Evolutionary conservation across 2,888 invertebrate species (phyloP), one percentile per base, ranked within the genome.

Genomic region (Pristionchus fissidentatus): DNA sequence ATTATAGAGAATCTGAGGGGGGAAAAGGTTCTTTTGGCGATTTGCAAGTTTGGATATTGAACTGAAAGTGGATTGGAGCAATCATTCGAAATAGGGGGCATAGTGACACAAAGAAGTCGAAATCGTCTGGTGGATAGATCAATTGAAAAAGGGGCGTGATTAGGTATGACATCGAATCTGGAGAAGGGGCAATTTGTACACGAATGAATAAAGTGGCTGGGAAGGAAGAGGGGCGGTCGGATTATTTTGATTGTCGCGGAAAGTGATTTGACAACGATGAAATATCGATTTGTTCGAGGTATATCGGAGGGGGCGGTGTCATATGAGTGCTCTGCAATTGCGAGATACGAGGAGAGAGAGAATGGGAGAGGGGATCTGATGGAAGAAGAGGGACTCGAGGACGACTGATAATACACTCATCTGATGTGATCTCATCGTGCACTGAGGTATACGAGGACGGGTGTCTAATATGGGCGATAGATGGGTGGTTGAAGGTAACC

Each of bases 281-380:
- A 70, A 70, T 70, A 43, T 70, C 41, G 8, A 26, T 38, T 70
- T 70, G 70, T 70, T 70, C 70, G 70, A 70, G 70, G 70, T 70
- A 70, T 70, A 70, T 70, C 41, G 41, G 70, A 22, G 70, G 41
- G 60, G 70, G 70, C n/a, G n/a, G 70, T 70, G 70, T 70, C 70
- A 70, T 70, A 70, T 70, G 70, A 70, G 70, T 70, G 70, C 70
- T 70, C 70, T 26, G 41, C 4, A 22, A 4, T 4, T 41, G n/a
- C 70, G 70, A 70, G 70, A 70, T 70, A 70, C 70, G 70, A 70
- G 70, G 70, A 70, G 32, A 49, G 75, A 52, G 4, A 43, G 75
- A 19, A 38, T 41, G 35, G 49, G 49, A 49, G 49, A 8, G 10
- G 49, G 49, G 10, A 49, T n/a, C 32, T n/a, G 46, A n/a, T 43